Conservation (phyloP, 2,797 vertebrate species). For the Xiphorhynchus erythropygius region DNA sequence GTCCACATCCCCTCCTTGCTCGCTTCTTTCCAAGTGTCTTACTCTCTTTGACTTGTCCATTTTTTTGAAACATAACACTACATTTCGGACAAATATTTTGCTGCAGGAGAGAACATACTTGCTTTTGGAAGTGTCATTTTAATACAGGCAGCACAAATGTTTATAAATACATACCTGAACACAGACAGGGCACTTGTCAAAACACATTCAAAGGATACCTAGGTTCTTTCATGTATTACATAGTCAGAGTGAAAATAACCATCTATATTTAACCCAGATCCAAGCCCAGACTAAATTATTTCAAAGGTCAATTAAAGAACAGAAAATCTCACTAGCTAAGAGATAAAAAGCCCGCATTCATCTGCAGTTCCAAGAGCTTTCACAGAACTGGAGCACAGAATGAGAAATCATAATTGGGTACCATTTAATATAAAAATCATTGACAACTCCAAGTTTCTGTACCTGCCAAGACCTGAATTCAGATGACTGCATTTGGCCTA, state of each 20-base stretch:
- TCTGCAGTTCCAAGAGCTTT: background rate
- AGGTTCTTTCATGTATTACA: constrained; percentile 57
- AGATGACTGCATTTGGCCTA: constrained; percentile 58
- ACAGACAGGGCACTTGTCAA: constrained; percentile 38
- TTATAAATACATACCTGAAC: constrained; percentile 64
- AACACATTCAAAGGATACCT: constrained; percentile 67
- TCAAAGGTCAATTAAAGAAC: constrained; percentile 64
- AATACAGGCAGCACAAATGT: background rate
- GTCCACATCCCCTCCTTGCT: background rate
- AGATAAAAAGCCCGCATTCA: constrained; percentile 7
- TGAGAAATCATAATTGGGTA: background rate
- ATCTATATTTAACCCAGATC: constrained; percentile 65
- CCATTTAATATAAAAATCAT: background rate
- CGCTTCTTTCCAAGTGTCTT: background rate
- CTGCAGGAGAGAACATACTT: background rate
- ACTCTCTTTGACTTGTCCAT: background rate
- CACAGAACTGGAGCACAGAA: background rate
- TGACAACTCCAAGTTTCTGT: constrained; percentile 15
- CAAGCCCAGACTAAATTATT: constrained; percentile 49
- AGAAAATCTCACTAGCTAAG: constrained; percentile 29
- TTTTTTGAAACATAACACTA: background rate
- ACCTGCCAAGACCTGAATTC: constrained; percentile 65
- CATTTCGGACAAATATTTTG: background rate
- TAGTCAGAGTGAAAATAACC: constrained; percentile 54
- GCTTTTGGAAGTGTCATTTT: constrained; percentile 23